Evolutionary conservation across 2,113 vertebrate species (phyloP), one percentile per base, ranked within the genome.

Genomic region (Callionymus lyra): DNA sequence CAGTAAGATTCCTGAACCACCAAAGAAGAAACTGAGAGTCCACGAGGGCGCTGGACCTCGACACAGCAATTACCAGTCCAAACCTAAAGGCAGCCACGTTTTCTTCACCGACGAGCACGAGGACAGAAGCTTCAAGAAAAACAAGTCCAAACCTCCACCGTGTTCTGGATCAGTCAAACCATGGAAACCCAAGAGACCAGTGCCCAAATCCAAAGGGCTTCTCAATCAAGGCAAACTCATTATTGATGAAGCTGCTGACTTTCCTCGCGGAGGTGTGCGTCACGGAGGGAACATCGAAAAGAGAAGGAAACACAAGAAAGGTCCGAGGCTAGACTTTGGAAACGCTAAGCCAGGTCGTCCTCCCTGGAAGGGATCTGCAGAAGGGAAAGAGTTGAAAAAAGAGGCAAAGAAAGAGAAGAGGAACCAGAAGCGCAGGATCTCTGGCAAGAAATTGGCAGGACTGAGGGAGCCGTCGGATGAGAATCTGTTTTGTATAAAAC

Each of bases 401-500:
- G 14, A 50, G n/a, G n/a, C n/a, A n/a, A n/a, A 27, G 21, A 16
- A 58, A n/a, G 70, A 34, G 33, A 69, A 41, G 10, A 65, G 53
- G 63, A 38, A 37, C 43, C 14, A 10, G 2, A 9, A 27, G 21
- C 27, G 12, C 0, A 9, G 9, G 44, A 58, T 38, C 1, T n/a
- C 47, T 2, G 31, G 42, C 6, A 74, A 58, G 40, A 63, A 45
- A 15, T 6, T 1, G 2, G 31, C 3, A 0, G 33, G 37, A 1
- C 36, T 53, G 13, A 41, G 50, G 56, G 63, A 70, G 47, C 66
- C 73, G 9, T 41, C 51, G 0, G 80, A 85, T 10, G 83, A 86
- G 49, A 74, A 87, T 64, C 79, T 87, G 38, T 84, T 87, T 44
- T 33, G 34, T 27, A 85, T 87, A 54, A 85, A 85, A 62, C 84